Conservation (phyloP, 1,140 invertebrate species). For the Drosophila varians region DNA sequence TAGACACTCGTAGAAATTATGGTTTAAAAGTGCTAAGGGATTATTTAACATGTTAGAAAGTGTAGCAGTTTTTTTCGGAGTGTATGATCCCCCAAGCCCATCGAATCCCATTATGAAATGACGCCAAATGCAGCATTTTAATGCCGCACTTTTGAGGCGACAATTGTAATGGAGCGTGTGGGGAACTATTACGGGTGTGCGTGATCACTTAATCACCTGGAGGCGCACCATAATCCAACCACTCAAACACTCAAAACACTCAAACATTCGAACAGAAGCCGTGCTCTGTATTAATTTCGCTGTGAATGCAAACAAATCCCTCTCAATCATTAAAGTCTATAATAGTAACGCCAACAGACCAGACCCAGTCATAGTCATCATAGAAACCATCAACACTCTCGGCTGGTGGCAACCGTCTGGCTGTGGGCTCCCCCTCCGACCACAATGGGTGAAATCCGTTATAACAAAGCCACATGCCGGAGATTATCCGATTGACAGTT, state of each 20-base stretch:
- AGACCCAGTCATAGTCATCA: not conserved
- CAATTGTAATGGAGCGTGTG: slow-evolving; percentile 72
- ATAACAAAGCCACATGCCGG: slow-evolving; percentile 23
- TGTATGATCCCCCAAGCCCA: not conserved
- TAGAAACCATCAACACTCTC: slow-evolving; percentile 32
- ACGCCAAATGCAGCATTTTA: slow-evolving; percentile 53
- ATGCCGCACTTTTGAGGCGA: slow-evolving; percentile 56
- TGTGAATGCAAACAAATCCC: slow-evolving; percentile 68
- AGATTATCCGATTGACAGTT: slow-evolving; percentile 15
- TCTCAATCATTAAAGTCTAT: slow-evolving; percentile 48
- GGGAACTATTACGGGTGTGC: slow-evolving; percentile 12
- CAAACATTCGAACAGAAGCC: slow-evolving; percentile 15
- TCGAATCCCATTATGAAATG: slow-evolving; percentile 59
- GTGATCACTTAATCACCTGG: slow-evolving; percentile 57
- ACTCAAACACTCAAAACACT: slow-evolving; percentile 2
- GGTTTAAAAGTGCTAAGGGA: too few species aligned
- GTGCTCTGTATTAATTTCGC: slow-evolving; percentile 60
- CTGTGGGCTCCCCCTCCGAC: not conserved
- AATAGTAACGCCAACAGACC: not conserved
- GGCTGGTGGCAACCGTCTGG: slow-evolving; percentile 15
- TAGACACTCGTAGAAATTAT: not conserved
- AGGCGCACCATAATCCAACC: slow-evolving; percentile 3
- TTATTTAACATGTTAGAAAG: too few species aligned
- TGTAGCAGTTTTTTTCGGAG: too few species aligned
- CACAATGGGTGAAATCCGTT: slow-evolving; percentile 43